phyloP scores from a whole-genome alignment of 2,888 invertebrate species.

The Aproaerema taeniolella region DNA sequence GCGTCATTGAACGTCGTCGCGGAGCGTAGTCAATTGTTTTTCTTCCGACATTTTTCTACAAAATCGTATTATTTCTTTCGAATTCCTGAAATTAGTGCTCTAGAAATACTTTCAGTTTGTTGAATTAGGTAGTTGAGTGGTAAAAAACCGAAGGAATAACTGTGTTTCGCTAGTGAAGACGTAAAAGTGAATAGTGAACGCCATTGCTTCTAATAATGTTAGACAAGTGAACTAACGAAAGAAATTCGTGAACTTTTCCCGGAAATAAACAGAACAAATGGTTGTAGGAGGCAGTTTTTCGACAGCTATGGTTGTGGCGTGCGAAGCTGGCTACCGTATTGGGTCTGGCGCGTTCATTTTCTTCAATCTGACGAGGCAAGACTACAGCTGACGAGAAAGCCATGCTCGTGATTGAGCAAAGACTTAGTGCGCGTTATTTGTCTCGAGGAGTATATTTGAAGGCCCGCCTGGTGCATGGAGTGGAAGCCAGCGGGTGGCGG shows the following conservation, averaged over 20 bases:
- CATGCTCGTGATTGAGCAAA: slow-evolving; percentile 74
- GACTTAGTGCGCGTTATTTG: slow-evolving; percentile 57
- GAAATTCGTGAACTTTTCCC: slow-evolving; percentile 4
- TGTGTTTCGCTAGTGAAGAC: no score
- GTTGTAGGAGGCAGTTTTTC: slow-evolving; percentile 51
- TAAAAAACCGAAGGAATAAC: no score
- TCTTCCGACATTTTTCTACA: slow-evolving; percentile 2
- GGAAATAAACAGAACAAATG: slow-evolving; percentile 45
- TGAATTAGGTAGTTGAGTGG: no score
- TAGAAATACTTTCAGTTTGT: no score
- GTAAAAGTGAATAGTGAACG: slow-evolving; percentile 13
- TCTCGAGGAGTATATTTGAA: slow-evolving; percentile 56
- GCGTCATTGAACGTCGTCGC: slow-evolving; percentile 32
- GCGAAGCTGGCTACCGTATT: slow-evolving; percentile 48
- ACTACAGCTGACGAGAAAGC: slow-evolving; percentile 72
- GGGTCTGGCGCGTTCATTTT: slow-evolving; percentile 65
- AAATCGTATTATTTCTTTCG: slow-evolving; percentile 26
- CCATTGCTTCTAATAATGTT: slow-evolving; percentile 51
- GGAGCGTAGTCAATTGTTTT: slow-evolving; percentile 42
- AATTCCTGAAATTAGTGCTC: slow-evolving; percentile 34
- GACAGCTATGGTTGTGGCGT: slow-evolving; percentile 65
- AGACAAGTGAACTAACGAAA: slow-evolving; percentile 39
- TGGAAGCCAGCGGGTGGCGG: slow-evolving; percentile 63
- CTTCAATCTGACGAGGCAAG: slow-evolving; percentile 69
- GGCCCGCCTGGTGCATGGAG: slow-evolving; percentile 61